phyloP scores from a whole-genome alignment of 2,888 invertebrate genomes.

The Pyrochroa serraticornis region DNA sequence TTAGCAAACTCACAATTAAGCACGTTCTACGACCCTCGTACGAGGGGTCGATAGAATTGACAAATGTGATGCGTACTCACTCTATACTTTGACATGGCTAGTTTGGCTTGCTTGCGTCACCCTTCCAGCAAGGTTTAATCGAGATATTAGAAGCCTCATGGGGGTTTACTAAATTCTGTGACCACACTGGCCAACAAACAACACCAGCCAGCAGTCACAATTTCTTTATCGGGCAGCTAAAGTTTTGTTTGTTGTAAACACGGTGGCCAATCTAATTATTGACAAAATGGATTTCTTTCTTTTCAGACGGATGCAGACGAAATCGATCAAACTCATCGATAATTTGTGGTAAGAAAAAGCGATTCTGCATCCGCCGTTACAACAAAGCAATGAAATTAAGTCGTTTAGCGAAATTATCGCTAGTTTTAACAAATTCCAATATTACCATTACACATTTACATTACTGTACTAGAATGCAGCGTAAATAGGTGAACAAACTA shows the following conservation, averaged over 20 bases:
- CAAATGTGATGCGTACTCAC: conserved; percentile 36
- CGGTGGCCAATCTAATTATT: conserved; percentile 35
- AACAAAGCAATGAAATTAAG: conserved; percentile 37
- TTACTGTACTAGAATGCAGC: conserved; percentile 36
- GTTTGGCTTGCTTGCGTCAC: conserved; percentile 49
- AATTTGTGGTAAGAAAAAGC: background rate
- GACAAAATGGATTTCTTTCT: conserved; percentile 44
- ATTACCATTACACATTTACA: conserved; percentile 35
- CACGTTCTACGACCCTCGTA: conserved; percentile 27
- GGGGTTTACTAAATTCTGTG: conserved; percentile 48
- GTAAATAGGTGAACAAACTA: conserved; percentile 33
- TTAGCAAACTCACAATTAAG: conserved; percentile 53
- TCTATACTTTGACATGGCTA: conserved; percentile 41
- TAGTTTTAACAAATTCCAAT: conserved; percentile 32
- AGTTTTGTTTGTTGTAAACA: conserved; percentile 38
- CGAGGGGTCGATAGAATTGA: conserved; percentile 34
- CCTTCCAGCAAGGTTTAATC: conserved; percentile 55
- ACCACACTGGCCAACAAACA: conserved; percentile 37
- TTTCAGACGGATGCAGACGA: background rate
- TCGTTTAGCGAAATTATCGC: conserved; percentile 28
- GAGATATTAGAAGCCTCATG: conserved; percentile 49
- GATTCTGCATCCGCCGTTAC: conserved; percentile 45
- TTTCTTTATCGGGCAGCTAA: background rate
- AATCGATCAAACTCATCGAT: conserved; percentile 2
- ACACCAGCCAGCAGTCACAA: conserved; percentile 16